Percentiles rank a stretch among this genome's conserved stretches.
Evolutionary conservation across 2,113 vertebrate species (phyloP).

Genomic region (Hippocampus abdominalis): DNA sequence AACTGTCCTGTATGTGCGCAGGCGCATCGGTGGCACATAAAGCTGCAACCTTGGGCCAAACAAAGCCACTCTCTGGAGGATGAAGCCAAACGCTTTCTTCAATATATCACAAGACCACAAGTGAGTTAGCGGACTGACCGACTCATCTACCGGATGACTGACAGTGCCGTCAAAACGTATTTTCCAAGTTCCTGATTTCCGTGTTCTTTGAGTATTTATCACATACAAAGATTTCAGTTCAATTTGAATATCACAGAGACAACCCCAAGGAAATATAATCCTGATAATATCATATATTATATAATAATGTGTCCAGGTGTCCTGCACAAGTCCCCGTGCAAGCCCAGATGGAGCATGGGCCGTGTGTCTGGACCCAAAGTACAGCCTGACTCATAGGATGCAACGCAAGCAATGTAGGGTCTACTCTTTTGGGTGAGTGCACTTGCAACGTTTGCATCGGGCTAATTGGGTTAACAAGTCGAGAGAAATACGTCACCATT

Average conservation of each 20-base stretch:
- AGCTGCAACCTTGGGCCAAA: constrained; percentile 86
- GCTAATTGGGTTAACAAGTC: too few species aligned
- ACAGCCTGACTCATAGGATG: constrained; percentile 54
- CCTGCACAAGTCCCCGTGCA: constrained; percentile 33
- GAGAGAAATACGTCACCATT: too few species aligned
- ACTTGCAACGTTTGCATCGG: background rate
- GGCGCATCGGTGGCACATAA: constrained; percentile 83
- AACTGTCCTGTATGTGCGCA: constrained; percentile 43
- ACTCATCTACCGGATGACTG: too few species aligned
- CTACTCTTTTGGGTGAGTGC: constrained; percentile 67
- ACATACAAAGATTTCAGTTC: too few species aligned
- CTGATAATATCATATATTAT: too few species aligned
- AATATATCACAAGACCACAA: constrained; percentile 86
- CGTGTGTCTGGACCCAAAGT: constrained; percentile 60
- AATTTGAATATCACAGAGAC: too few species aligned
- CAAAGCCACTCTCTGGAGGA: constrained; percentile 78
- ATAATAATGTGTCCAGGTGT: constrained; percentile 40
- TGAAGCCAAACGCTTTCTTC: constrained; percentile 86
- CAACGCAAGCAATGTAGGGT: constrained; percentile 58
- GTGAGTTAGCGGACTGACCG: constrained; percentile 55
- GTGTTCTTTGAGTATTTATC: too few species aligned
- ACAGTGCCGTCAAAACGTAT: too few species aligned
- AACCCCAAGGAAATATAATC: too few species aligned
- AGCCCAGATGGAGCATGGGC: constrained; percentile 36
- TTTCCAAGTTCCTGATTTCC: too few species aligned